phyloP scores from a whole-genome alignment of 2,113 vertebrate genomes.

The Atrichornis clamosus region DNA sequence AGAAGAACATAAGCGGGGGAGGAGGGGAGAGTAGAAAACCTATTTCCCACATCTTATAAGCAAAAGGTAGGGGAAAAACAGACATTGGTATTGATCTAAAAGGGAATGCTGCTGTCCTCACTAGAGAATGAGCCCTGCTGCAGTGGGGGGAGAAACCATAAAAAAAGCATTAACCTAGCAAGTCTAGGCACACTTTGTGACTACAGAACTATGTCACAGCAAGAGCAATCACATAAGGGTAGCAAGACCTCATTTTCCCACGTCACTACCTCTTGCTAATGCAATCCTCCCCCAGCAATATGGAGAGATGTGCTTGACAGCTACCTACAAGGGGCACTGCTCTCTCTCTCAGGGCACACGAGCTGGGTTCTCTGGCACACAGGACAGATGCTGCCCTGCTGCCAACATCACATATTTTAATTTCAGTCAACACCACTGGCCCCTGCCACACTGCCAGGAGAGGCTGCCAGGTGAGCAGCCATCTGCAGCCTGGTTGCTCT shows the following conservation, averaged over 20 bases:
- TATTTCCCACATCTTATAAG: not conserved
- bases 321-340: not conserved
- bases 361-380: not conserved
- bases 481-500: not conserved
- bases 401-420: not conserved
- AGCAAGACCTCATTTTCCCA: not conserved
- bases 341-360: not conserved
- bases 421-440: not conserved
- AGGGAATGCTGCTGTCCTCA: not conserved
- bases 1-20: not conserved
- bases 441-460: not conserved
- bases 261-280: not conserved
- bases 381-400: not conserved
- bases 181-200: not conserved
- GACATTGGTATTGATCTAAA: not conserved
- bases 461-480: not conserved
- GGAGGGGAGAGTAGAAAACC: not conserved
- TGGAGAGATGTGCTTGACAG: not conserved
- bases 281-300: not conserved
- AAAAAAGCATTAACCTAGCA: not conserved
- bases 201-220: slow-evolving; percentile 1
- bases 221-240: slow-evolving; percentile 5
- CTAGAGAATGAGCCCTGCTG: not conserved
- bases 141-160: not conserved
- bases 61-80: not conserved